phyloP scores from a whole-genome alignment of 2,888 invertebrate genomes.

The Callyntrura guangdongensis region DNA sequence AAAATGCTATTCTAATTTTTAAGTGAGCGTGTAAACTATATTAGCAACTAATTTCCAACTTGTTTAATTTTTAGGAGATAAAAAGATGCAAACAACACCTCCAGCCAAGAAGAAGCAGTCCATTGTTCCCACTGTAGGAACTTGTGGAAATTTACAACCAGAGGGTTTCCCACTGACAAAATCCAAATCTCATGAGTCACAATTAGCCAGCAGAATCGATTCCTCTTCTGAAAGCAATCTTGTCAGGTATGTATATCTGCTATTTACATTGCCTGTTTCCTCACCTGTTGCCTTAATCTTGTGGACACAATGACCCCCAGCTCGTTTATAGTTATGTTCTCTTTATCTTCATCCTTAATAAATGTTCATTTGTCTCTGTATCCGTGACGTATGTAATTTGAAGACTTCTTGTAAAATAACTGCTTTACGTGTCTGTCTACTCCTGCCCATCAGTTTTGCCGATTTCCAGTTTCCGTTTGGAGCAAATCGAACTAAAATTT shows the following conservation, averaged over 20 bases:
- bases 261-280: too few relatives aligned
- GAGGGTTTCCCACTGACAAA: conserved; percentile 91
- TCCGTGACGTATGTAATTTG: too few relatives aligned
- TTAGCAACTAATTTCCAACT: background rate
- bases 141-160: conserved; percentile 86
- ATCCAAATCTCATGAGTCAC: conserved; percentile 97
- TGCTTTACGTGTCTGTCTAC: too few relatives aligned
- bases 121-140: conserved; percentile 79
- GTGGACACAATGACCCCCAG: too few relatives aligned
- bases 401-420: too few relatives aligned
- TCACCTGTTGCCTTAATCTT: too few relatives aligned
- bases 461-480: too few relatives aligned
- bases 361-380: too few relatives aligned
- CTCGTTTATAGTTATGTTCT: too few relatives aligned
- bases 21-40: too few relatives aligned
- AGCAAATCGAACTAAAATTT: too few relatives aligned
- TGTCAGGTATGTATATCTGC: conserved; percentile 86
- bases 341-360: background rate
- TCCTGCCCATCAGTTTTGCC: too few relatives aligned
- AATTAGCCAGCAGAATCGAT: conserved; percentile 90
- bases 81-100: conserved; percentile 92
- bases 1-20: background rate
- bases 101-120: conserved; percentile 92
- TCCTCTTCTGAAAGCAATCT: conserved; percentile 82
- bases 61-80: conserved; percentile 68